Evolutionary conservation across 2,113 vertebrate genomes (phyloP).

Genomic region (Sinocyclocheilus rhinocerous): DNA sequence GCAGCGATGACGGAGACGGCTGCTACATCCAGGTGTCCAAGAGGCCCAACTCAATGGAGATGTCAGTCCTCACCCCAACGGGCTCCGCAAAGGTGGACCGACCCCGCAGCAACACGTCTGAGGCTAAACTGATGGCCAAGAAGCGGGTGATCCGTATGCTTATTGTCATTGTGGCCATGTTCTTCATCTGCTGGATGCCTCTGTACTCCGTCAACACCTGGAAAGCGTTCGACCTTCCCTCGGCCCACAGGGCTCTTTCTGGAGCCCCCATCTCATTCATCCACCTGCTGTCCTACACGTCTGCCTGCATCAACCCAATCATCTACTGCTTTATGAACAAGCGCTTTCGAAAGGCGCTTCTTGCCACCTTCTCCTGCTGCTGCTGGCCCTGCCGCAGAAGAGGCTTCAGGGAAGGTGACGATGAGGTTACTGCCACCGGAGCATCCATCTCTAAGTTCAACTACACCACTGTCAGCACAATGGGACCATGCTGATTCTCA

Average conservation of each 20-base stretch:
- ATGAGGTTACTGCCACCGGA: constrained; percentile 76
- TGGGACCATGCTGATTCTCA: constrained; percentile 79
- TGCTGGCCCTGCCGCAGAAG: constrained; percentile 61
- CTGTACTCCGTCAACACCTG: constrained; percentile 91
- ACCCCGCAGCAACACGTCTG: constrained; percentile 78
- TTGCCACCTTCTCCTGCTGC: constrained; percentile 82
- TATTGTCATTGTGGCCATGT: constrained; percentile 89
- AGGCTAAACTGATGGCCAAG: constrained; percentile 90
- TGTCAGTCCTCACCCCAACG: constrained; percentile 75
- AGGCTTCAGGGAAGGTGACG: constrained; percentile 74
- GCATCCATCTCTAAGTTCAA: constrained; percentile 90
- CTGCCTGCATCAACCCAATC: constrained; percentile 90
- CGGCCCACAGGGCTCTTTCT: constrained; percentile 80
- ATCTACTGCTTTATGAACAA: constrained; percentile 99
- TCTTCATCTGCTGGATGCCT: constrained; percentile 96
- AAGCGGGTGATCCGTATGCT: constrained; percentile 94
- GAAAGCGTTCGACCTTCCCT: constrained; percentile 82
- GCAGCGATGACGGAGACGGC: constrained; percentile 82
- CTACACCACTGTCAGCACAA: constrained; percentile 93
- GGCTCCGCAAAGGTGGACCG: constrained; percentile 68
- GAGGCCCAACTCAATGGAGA: constrained; percentile 79
- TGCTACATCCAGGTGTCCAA: constrained; percentile 84
- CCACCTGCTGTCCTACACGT: constrained; percentile 88
- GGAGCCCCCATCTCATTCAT: constrained; percentile 94
- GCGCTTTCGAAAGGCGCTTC: constrained; percentile 88